These are phyloP conservation scores for Parnassius apollo DNA, from an alignment of 2,888 invertebrate genomes.

Conservation along the genomic window DNA sequence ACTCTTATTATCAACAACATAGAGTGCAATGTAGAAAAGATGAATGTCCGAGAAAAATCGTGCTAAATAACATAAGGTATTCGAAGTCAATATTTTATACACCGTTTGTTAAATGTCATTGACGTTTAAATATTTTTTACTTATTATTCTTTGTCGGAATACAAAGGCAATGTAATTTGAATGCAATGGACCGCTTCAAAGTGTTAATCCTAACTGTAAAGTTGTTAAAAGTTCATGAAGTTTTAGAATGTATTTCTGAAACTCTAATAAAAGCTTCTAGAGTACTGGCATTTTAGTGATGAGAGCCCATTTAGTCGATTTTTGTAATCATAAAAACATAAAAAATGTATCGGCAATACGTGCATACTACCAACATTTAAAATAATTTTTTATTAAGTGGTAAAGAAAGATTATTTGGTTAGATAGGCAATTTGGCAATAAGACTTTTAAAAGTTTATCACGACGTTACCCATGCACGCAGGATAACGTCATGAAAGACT, in stretches of 20 bases:
- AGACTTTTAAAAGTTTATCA: too few species aligned
- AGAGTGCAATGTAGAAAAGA: slow-evolving; percentile 27
- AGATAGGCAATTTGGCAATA: too few species aligned
- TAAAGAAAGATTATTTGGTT: too few species aligned
- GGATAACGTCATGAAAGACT: too few species aligned
- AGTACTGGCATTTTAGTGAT: too few species aligned
- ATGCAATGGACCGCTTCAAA: slow-evolving; percentile 32
- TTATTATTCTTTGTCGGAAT: slow-evolving; percentile 44
- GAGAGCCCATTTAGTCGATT: too few species aligned
- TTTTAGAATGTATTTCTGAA: slow-evolving; percentile 9
- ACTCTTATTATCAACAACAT: slow-evolving; percentile 19
- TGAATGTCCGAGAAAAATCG: slow-evolving; percentile 37
- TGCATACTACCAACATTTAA: too few species aligned
- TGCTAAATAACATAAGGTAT: slow-evolving; percentile 45
- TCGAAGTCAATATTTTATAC: slow-evolving; percentile 71
- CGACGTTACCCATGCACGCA: too few species aligned
- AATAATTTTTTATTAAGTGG: too few species aligned
- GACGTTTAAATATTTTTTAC: slow-evolving; percentile 57
- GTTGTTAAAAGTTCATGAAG: slow-evolving; percentile 24
- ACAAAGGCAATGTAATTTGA: slow-evolving; percentile 39
- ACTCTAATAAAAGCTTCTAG: background rate
- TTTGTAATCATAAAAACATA: too few species aligned
- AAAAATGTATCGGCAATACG: too few species aligned
- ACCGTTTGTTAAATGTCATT: slow-evolving; percentile 70
- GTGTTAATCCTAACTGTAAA: slow-evolving; percentile 32